Conservation (phyloP, 2,113 vertebrate genomes). For the Pomatorhinus ruficollis region DNA sequence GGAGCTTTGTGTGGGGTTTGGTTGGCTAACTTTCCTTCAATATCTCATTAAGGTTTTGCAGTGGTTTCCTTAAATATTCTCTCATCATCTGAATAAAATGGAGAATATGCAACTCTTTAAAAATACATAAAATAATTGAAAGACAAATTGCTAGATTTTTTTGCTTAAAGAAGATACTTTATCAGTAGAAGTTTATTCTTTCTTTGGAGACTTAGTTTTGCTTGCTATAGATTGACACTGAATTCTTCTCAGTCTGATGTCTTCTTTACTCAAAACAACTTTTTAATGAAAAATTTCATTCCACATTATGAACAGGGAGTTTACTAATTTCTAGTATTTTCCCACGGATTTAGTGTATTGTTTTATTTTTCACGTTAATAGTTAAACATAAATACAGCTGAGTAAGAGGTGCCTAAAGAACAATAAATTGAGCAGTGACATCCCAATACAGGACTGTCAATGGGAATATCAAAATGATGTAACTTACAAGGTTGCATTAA, state of each 20-base stretch:
- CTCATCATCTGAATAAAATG: neutral
- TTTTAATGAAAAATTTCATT: neutral
- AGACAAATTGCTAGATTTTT: neutral
- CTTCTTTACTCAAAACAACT: neutral
- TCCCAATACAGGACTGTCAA: neutral
- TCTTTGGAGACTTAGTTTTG: neutral
- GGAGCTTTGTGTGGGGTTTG: constrained; percentile 73
- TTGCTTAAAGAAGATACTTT: neutral
- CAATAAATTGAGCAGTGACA: neutral
- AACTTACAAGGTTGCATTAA: neutral
- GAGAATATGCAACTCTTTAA: constrained; percentile 54
- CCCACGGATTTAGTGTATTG: neutral
- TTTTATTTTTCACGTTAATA: neutral
- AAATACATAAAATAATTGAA: neutral
- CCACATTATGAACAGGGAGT: neutral
- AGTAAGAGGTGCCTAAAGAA: neutral
- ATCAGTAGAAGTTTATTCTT: neutral
- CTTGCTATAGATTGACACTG: neutral
- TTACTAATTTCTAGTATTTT: neutral
- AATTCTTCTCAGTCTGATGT: neutral
- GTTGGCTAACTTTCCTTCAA: constrained; percentile 70
- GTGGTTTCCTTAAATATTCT: constrained; percentile 16
- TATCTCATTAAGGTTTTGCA: constrained; percentile 78
- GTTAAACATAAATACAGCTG: neutral
- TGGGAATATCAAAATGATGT: neutral